Conservation (phyloP, 2,888 invertebrate species). For the Tuberolachnus salignus region DNA sequence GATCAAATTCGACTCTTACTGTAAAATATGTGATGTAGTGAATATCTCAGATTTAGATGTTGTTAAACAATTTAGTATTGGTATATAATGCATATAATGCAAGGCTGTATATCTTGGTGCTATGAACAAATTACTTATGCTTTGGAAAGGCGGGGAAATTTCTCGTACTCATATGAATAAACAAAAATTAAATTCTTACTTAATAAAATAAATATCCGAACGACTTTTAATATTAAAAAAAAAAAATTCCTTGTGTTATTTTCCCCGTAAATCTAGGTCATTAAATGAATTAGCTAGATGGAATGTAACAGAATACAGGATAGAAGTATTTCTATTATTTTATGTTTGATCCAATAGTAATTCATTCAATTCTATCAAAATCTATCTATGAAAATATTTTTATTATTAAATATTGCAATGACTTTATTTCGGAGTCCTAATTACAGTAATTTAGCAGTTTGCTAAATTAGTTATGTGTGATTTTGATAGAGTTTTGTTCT, state of each 20-base stretch:
- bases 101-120: conserved; percentile 50
- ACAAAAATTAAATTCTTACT: background rate
- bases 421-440: conserved; percentile 19
- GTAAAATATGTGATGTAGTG: too few species aligned
- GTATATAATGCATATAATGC: too few species aligned
- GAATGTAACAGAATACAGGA: conserved; percentile 13
- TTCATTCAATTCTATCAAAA: background rate
- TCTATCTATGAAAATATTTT: too few species aligned
- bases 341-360: background rate
- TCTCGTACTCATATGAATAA: conserved; percentile 2
- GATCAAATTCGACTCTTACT: conserved; percentile 25
- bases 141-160: conserved; percentile 53
- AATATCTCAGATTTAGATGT: conserved; percentile 35
- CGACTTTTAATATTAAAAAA: background rate
- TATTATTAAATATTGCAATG: conserved; percentile 21
- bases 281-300: background rate
- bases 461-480: background rate
- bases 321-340: conserved; percentile 1
- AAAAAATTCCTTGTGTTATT: background rate
- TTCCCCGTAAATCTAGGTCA: background rate
- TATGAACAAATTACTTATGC: conserved; percentile 57
- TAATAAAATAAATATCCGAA: background rate
- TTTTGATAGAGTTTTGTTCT: background rate
- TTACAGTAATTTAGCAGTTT: background rate
- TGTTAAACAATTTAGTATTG: conserved; percentile 40